A percentile compares a stretch with the other conserved stretches of the same genome.
Conservation (phyloP, 2,888 invertebrate genomes). For the Colostygia pectinataria region DNA sequence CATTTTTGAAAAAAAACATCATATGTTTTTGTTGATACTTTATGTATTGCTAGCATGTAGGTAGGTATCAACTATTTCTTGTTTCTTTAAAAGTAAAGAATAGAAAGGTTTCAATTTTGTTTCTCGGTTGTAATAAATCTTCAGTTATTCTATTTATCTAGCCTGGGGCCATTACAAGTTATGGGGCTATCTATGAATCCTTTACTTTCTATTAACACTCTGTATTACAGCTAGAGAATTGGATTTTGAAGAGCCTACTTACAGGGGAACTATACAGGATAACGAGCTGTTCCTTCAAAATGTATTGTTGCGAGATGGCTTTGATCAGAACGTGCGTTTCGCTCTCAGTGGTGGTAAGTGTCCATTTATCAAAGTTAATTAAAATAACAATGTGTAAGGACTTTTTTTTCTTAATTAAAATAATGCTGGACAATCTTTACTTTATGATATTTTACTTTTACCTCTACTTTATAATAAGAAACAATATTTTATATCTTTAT, state of each 20-base stretch:
- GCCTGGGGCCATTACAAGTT: constrained; percentile 22
- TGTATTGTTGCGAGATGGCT: constrained; percentile 51
- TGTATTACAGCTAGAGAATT: constrained; percentile 56
- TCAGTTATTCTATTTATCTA: constrained; percentile 24
- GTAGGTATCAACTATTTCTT: no score
- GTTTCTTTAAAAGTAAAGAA: no score
- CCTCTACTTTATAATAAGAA: no score
- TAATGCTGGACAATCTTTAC: no score
- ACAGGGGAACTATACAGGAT: constrained; percentile 55
- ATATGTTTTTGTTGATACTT: no score
- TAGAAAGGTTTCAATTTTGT: constrained; percentile 11
- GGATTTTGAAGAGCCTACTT: constrained; percentile 52
- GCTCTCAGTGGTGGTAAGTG: constrained; percentile 56
- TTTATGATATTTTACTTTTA: no score
- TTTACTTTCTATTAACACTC: constrained; percentile 33
- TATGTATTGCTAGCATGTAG: no score
- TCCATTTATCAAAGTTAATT: no score
- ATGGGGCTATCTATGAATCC: constrained; percentile 22
- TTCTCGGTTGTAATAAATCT: constrained; percentile 26
- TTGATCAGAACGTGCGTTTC: constrained; percentile 49
- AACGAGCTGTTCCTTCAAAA: constrained; percentile 42
- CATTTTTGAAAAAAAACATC: no score
- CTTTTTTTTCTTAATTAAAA: no score
- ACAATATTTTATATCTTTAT: no score
- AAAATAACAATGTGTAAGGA: no score